Base-by-base conservation (phyloP, 2,888 invertebrate species). In the Nomada goodeniana region DNA sequence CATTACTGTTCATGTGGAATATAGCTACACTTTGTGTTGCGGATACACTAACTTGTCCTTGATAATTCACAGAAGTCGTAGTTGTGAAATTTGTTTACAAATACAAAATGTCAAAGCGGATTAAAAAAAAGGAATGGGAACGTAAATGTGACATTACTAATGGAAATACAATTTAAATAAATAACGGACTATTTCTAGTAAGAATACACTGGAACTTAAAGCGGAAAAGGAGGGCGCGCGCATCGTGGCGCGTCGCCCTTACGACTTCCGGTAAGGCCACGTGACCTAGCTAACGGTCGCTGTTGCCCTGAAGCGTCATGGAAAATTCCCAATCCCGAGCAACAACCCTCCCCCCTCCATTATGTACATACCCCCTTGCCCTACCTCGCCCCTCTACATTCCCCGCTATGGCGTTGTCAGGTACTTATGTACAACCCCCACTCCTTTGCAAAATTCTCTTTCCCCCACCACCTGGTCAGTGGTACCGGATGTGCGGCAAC, bases 401-500 rank as follows among this genome's bases (percentile, higher is more conserved):
- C 85, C 89, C 87, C 88, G 80, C 88, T 76, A 76, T 57, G 26
- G 23, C n/a, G 53, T 73, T 65, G 78, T 73, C 76, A 70, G 77
- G 76, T 76, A 78, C 83, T 76, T 88, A 88, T 89, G 86, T 89
- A 91, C 88, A 88, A 75, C 86, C 89, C 91, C 91, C 91, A 90
- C 91, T 86, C 80, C 69, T 63, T 20, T 11, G 44, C 73, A 76
- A 85, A 88, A 90, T 88, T 86, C 88, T 80, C 79, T 64, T 75
- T 77, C 89, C 91, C 92, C 93, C 91, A 90, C 92, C 86, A 82
- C 52, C 2, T 13, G 29, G 5, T 53, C 67, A n/a, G 36, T 74
- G 83, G 78, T 88, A 91, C 91, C 92, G 92, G 92, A 93, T 91
- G 90, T 92, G 89, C 91, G 93, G 93, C 93, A 93, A 93, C 93